Percentiles rank a stretch among this genome's conserved stretches.
Conservation (phyloP, 2,888 invertebrate genomes). For the Diloba caeruleocephala region DNA sequence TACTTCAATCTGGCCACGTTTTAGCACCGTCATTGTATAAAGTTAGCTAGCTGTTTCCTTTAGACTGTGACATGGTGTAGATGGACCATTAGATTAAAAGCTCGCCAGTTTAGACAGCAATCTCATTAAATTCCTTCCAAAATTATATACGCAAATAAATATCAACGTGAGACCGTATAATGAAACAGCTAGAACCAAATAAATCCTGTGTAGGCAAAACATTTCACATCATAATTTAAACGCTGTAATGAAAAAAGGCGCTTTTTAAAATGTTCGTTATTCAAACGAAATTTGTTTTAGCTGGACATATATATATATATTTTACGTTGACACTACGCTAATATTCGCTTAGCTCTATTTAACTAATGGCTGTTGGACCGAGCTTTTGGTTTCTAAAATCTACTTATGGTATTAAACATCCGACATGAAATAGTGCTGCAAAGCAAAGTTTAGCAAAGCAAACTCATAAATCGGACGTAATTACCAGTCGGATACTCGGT, state of each 20-base stretch:
- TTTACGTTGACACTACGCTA: conserved; percentile 20
- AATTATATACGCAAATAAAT: conserved; percentile 17
- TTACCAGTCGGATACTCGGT: conserved; percentile 27
- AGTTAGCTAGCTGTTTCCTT: too few relatives aligned
- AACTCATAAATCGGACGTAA: conserved; percentile 43
- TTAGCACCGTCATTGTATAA: too few relatives aligned
- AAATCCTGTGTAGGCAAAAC: conserved; percentile 29
- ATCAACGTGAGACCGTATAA: conserved; percentile 15
- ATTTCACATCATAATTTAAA: conserved; percentile 35
- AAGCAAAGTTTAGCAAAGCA: conserved; percentile 42
- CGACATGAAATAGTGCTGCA: conserved; percentile 29
- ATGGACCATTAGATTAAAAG: conserved; percentile 5
- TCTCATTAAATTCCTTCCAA: conserved; percentile 38
- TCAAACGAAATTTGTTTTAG: conserved; percentile 18
- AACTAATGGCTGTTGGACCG: conserved; percentile 19
- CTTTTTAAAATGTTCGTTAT: conserved; percentile 31
- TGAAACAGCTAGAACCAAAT: conserved; percentile 21
- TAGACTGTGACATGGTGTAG: background rate
- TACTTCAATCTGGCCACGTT: too few relatives aligned
- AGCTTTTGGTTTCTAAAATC: conserved; percentile 22
- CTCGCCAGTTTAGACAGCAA: conserved; percentile 19
- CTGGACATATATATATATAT: conserved; percentile 9
- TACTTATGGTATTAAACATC: conserved; percentile 28
- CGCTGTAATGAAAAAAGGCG: conserved; percentile 33
- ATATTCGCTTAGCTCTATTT: conserved; percentile 29